Evolutionary conservation across 2,113 vertebrate species (phyloP).

Genomic region (Chamaea fasciata): DNA sequence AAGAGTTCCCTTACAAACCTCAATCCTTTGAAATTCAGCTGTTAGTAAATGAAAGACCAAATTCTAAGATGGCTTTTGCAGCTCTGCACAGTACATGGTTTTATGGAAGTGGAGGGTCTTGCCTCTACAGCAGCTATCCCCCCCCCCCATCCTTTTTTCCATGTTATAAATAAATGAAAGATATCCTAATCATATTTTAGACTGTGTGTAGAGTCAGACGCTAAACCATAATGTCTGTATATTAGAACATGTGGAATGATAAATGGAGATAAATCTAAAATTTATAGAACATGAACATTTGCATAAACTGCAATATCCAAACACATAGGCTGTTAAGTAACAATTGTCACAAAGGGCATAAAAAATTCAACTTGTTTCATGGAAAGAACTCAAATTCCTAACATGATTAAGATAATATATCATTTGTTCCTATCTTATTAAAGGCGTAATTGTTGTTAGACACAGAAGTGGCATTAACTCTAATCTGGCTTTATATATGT

Average conservation of each 20-base stretch:
- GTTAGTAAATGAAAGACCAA: neutral
- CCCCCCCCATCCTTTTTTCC: neutral
- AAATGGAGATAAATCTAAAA: slow-evolving; percentile 95
- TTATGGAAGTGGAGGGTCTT: neutral
- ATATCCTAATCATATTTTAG: slow-evolving; percentile 80
- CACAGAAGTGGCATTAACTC: slow-evolving; percentile 75
- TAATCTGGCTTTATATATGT: slow-evolving; percentile 85
- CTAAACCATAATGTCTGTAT: slow-evolving; percentile 68
- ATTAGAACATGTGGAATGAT: slow-evolving; percentile 77
- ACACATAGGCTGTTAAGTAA: slow-evolving; percentile 84
- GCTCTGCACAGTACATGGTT: neutral
- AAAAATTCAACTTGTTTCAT: slow-evolving; percentile 85
- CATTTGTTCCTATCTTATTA: slow-evolving; percentile 81
- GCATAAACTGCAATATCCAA: slow-evolving; percentile 95
- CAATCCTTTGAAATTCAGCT: slow-evolving; percentile 51
- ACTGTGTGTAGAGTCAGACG: neutral
- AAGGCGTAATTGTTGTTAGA: slow-evolving; percentile 88
- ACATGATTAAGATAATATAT: slow-evolving; percentile 88
- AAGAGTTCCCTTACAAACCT: slow-evolving; percentile 30
- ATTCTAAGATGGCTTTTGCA: neutral
- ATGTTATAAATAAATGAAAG: slow-evolving; percentile 76
- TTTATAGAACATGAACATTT: slow-evolving; percentile 94
- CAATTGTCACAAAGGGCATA: slow-evolving; percentile 83
- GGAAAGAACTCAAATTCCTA: slow-evolving; percentile 69
- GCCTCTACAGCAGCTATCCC: neutral